Percentiles rank a stretch among this genome's conserved stretches.
These are phyloP conservation scores for Odobenus rosmarus DNA, from an alignment of 2,113 vertebrate genomes.

Conservation along the genomic window DNA sequence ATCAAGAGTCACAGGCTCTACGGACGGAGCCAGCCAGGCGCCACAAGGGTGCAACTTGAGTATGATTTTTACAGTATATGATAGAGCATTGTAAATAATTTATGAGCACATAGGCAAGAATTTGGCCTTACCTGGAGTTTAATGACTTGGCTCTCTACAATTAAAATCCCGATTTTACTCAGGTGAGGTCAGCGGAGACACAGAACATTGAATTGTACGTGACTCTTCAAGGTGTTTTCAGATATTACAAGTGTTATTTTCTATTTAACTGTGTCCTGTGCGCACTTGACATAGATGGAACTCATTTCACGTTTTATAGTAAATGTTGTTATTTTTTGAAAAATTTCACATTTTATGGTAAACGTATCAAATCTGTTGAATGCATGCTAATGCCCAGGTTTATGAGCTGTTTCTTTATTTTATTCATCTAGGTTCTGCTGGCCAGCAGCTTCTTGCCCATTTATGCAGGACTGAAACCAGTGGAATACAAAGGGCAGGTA, in stretches of 20 bases:
- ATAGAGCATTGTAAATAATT: neutral
- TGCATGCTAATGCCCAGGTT: neutral
- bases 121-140: neutral
- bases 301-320: neutral
- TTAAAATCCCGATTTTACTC: neutral
- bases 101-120: neutral
- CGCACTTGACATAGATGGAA: neutral
- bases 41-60: neutral
- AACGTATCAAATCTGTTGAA: rapidly evolving
- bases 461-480: constrained; percentile 91
- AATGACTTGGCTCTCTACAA: neutral
- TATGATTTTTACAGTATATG: neutral
- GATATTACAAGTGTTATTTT: neutral
- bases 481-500: constrained; percentile 95
- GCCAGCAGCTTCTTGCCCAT: constrained; percentile 95
- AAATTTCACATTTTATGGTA: rapidly evolving
- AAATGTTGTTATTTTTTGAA: neutral
- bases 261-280: neutral
- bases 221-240: neutral
- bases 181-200: neutral
- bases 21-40: neutral
- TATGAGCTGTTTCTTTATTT: neutral
- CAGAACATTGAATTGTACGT: neutral
- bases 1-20: neutral
- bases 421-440: constrained; percentile 87